These are phyloP conservation scores for Rhyacichthys aspro DNA, from an alignment of 2,797 vertebrate species.

Conservation along the genomic window DNA sequence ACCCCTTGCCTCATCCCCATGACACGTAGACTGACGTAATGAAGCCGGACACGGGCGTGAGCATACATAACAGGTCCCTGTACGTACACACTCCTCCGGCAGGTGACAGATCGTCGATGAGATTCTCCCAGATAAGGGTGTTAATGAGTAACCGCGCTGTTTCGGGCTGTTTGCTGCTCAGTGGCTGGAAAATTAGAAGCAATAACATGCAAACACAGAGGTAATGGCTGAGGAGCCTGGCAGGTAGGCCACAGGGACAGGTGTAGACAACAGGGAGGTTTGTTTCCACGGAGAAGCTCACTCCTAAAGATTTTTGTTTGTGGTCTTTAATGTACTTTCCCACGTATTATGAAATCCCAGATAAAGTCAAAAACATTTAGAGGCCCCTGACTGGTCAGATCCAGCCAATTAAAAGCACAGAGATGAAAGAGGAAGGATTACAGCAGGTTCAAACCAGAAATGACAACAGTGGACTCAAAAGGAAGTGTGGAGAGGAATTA, in stretches of 20 bases:
- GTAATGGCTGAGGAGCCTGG: constrained; percentile 58
- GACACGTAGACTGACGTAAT: constrained; percentile 23
- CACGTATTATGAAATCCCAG: neutral
- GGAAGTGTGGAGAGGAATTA: constrained; percentile 16
- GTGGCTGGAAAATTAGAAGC: constrained; percentile 74
- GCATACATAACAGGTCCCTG: constrained; percentile 3
- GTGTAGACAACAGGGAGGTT: neutral
- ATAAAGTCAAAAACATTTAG: constrained; percentile 19
- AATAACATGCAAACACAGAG: constrained; percentile 72
- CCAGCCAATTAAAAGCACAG: constrained; percentile 22
- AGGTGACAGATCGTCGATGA: constrained; percentile 55
- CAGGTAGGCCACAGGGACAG: constrained; percentile 12
- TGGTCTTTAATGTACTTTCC: neutral
- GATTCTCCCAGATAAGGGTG: constrained; percentile 67
- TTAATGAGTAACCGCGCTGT: constrained; percentile 77
- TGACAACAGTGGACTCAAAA: neutral
- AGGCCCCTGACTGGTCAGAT: neutral
- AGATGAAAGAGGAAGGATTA: constrained; percentile 40
- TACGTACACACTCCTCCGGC: neutral
- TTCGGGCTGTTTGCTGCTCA: constrained; percentile 75
- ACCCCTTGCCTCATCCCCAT: constrained; percentile 17
- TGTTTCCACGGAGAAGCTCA: neutral
- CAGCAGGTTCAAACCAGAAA: constrained; percentile 12
- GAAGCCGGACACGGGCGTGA: constrained; percentile 3
- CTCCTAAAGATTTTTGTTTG: neutral